These are phyloP conservation scores for Rachycentron canadum DNA, from an alignment of 2,797 vertebrate species.

Conservation along the genomic window DNA sequence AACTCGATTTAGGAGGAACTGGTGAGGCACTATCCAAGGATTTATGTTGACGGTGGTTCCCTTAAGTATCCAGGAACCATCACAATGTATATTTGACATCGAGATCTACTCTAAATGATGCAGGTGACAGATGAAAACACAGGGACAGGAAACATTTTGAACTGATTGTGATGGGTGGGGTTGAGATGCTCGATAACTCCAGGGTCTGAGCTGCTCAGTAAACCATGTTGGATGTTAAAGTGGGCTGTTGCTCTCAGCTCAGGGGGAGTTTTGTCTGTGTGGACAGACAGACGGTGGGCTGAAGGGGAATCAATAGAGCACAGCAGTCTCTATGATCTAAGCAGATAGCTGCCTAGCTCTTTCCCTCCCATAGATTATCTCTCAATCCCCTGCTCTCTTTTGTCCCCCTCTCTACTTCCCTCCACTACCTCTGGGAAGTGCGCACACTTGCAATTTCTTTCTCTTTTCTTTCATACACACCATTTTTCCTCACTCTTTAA, in stretches of 20 bases:
- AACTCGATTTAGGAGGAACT: background rate
- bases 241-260: constrained; percentile 42
- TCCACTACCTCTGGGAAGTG: constrained; percentile 37
- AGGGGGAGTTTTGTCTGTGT: constrained; percentile 57
- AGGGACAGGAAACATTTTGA: constrained; percentile 11
- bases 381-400: constrained; percentile 60
- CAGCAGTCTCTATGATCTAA: constrained; percentile 71
- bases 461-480: constrained; percentile 35
- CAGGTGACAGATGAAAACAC: background rate
- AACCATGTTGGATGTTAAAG: constrained; percentile 34
- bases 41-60: background rate
- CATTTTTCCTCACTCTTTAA: constrained; percentile 48
- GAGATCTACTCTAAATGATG: background rate
- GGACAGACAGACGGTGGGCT: constrained; percentile 56
- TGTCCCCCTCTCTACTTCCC: constrained; percentile 45
- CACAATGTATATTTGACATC: background rate
- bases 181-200: constrained; percentile 20
- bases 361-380: constrained; percentile 74
- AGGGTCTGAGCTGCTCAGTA: constrained; percentile 23
- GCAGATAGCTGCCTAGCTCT: constrained; percentile 68
- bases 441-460: constrained; percentile 30
- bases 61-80: background rate
- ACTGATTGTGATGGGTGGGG: constrained; percentile 22
- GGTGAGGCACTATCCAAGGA: background rate
- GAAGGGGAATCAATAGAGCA: constrained; percentile 70